phyloP scores from a whole-genome alignment of 2,113 vertebrate genomes.

The Bombycilla garrulus region DNA sequence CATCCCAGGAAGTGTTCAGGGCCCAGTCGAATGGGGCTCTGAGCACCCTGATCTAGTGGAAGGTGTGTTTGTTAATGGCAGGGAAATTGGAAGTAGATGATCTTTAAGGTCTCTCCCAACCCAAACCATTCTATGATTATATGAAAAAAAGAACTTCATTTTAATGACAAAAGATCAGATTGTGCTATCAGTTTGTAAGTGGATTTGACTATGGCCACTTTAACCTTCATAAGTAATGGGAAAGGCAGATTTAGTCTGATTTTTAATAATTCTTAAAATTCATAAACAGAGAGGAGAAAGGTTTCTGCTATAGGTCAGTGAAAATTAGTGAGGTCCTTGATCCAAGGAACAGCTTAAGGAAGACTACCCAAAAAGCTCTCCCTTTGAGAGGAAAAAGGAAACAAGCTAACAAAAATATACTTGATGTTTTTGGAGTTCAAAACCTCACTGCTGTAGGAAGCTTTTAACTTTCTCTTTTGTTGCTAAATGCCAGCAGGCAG shows the following conservation, averaged over 20 bases:
- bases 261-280: not conserved
- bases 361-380: not conserved
- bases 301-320: not conserved
- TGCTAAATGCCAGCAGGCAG: not conserved
- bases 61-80: not conserved
- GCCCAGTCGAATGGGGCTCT: not conserved
- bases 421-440: not conserved
- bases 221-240: not conserved
- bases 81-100: not conserved
- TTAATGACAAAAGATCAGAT: not conserved
- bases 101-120: not conserved
- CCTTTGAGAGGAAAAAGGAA: not conserved
- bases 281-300: not conserved
- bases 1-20: not conserved
- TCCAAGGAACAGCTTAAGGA: not conserved
- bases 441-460: not conserved
- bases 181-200: not conserved
- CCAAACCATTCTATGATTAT: not conserved
- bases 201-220: not conserved
- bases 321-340: not conserved
- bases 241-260: not conserved
- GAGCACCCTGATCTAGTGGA: not conserved
- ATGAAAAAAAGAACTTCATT: not conserved
- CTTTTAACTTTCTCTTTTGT: conserved; percentile 4
- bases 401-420: not conserved